Evolutionary conservation across 2,113 vertebrate species (phyloP).

Genomic region (Mirounga angustirostris): DNA sequence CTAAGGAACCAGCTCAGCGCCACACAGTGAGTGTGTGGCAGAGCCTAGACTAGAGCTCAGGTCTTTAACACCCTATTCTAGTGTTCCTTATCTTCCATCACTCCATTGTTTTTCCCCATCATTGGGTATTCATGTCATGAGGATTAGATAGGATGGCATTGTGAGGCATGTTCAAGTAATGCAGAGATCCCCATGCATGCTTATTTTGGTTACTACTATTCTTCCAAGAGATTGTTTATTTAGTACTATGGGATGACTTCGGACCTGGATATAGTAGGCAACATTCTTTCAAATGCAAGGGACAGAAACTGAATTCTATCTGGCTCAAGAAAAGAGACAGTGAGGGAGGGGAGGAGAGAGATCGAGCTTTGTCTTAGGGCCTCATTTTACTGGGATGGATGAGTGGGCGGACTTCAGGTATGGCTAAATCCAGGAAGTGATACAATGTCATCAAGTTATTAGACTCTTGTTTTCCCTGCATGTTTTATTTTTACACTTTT

Average conservation of each 20-base stretch:
- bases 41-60: not conserved
- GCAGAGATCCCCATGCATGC: not conserved
- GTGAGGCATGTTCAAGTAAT: not conserved
- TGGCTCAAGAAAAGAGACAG: not conserved
- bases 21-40: not conserved
- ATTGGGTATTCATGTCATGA: not conserved
- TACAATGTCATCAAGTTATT: not conserved
- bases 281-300: not conserved
- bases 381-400: not conserved
- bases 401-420: not conserved
- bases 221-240: not conserved
- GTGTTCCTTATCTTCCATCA: not conserved
- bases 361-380: not conserved
- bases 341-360: not conserved
- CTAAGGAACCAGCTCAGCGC: not conserved
- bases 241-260: not conserved
- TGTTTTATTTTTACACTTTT: not conserved
- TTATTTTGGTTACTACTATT: not conserved
- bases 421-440: not conserved
- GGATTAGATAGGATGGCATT: not conserved
- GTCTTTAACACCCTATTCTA: not conserved
- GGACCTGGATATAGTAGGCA: not conserved
- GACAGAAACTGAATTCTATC: not conserved
- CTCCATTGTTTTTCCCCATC: not conserved
- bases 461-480: not conserved